Conservation (phyloP, 2,888 invertebrate genomes). For the Napeogenes sylphis region DNA sequence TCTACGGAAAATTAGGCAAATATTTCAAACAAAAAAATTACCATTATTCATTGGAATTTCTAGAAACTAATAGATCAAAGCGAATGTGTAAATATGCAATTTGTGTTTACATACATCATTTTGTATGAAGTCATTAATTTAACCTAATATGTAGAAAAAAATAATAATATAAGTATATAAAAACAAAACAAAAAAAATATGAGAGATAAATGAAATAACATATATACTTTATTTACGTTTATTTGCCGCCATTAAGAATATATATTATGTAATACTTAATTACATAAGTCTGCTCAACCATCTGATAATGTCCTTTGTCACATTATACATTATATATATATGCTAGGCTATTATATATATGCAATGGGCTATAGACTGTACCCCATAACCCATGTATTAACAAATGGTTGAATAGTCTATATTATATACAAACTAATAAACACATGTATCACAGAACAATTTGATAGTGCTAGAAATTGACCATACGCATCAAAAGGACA, state of each 20-base stretch:
- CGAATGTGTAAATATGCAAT: no score
- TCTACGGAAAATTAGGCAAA: no score
- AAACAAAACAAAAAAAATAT: no score
- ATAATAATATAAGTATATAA: no score
- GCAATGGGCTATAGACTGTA: not conserved
- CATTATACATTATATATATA: not conserved
- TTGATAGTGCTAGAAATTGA: constrained; percentile 76
- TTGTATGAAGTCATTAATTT: no score
- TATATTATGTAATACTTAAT: constrained; percentile 55
- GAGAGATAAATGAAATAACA: constrained; percentile 21
- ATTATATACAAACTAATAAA: constrained; percentile 55
- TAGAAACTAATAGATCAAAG: no score
- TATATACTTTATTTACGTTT: constrained; percentile 52
- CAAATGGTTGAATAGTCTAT: no score
- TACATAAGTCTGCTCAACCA: constrained; percentile 39
- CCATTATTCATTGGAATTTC: no score
- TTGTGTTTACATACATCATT: no score
- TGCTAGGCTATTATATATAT: not conserved
- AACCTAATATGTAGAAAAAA: no score
- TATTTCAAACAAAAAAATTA: no score
- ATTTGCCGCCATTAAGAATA: constrained; percentile 65
- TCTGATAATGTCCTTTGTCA: not conserved
- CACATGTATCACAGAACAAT: constrained; percentile 75
- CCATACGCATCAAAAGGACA: constrained; percentile 61
- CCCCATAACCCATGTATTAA: constrained; percentile 32